Evolutionary conservation across 37 sponge, comb jelly and placozoan species (phyloP).

Genomic region (Amphimedon queenslandica): DNA sequence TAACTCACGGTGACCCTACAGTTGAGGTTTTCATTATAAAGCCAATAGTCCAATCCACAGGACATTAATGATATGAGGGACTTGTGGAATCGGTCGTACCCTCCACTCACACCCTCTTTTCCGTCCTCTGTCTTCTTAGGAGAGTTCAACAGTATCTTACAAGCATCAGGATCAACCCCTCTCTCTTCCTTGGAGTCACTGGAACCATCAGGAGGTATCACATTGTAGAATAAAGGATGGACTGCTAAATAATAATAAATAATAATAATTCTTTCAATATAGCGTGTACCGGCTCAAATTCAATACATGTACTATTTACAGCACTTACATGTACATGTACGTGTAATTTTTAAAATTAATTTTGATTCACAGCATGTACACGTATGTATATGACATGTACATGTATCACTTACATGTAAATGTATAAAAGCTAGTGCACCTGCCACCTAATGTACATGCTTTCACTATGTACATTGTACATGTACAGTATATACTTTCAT

Average conservation of each 20-base stretch:
- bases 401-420: no score
- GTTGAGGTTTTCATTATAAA: not conserved
- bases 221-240: constrained; percentile 50
- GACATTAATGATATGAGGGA: constrained; percentile 33
- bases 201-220: constrained; percentile 22
- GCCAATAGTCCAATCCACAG: constrained; percentile 25
- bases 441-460: no score
- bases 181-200: constrained; percentile 4
- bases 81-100: constrained; percentile 5
- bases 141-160: not conserved
- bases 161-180: constrained; percentile 1
- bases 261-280: no score
- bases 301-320: not conserved
- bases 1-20: constrained; percentile 21
- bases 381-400: no score
- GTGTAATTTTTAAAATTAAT: not conserved
- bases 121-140: constrained; percentile 13
- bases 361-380: no score
- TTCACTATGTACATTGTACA: no score
- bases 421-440: no score
- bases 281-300: no score
- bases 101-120: constrained; percentile 13
- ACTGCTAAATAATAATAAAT: not conserved
- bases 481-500: no score
- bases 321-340: not conserved